phyloP scores from a whole-genome alignment of 2,113 vertebrate species.

The Kobus ellipsiprymnus region DNA sequence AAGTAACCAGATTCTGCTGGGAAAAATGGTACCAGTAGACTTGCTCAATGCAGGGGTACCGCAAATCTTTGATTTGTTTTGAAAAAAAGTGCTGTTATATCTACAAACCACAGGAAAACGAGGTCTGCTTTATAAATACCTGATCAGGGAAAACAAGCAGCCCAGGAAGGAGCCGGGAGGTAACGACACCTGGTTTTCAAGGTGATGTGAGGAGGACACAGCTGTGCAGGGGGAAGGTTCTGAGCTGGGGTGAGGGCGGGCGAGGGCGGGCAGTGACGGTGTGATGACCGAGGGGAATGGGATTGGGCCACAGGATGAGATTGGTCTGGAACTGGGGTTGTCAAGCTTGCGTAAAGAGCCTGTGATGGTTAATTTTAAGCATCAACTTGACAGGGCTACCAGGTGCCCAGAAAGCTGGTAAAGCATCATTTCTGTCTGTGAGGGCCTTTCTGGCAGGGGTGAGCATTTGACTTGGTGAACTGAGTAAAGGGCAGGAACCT shows the following conservation, averaged over 20 bases:
- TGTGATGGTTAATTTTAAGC: not conserved
- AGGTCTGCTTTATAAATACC: slow-evolving; percentile 27
- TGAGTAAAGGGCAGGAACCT: not conserved
- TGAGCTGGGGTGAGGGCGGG: accelerated
- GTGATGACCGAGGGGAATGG: not conserved
- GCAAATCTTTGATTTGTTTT: not conserved
- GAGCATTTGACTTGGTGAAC: not conserved
- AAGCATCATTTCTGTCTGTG: not conserved
- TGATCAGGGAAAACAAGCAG: slow-evolving; percentile 65
- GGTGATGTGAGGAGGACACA: accelerated
- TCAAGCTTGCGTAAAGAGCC: not conserved
- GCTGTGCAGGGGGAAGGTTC: not conserved
- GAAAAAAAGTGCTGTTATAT: not conserved
- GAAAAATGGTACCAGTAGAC: not conserved
- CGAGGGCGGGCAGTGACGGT: accelerated
- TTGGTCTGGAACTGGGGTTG: not conserved
- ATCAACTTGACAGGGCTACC: not conserved
- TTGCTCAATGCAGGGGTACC: not conserved
- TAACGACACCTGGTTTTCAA: not conserved
- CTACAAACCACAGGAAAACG: not conserved
- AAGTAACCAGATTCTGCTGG: not conserved
- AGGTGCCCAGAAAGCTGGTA: not conserved
- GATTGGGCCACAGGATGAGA: accelerated
- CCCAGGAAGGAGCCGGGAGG: not conserved
- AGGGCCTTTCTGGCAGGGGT: not conserved